A percentile compares a stretch with the other conserved stretches of the same genome.
These are phyloP conservation scores for Bombyx mori DNA, from an alignment of 1,140 invertebrate genomes.

Conservation along the genomic window DNA sequence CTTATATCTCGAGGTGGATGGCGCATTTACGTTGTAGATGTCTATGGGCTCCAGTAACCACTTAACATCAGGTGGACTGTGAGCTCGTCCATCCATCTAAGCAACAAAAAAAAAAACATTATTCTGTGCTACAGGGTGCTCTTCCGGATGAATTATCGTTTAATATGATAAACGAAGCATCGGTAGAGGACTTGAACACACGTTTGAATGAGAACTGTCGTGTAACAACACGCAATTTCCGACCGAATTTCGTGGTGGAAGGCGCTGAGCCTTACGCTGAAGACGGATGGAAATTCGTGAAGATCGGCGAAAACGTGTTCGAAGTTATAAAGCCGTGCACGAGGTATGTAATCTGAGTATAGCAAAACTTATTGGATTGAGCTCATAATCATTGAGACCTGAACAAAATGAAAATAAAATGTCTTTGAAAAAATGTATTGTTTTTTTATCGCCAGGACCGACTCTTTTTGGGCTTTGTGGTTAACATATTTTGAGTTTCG, in stretches of 20 bases:
- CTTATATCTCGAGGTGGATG: too few relatives aligned
- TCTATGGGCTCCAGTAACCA: too few relatives aligned
- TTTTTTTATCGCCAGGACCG: too few relatives aligned
- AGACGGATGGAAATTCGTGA: constrained; percentile 79
- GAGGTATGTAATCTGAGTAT: constrained; percentile 39
- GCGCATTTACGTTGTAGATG: too few relatives aligned
- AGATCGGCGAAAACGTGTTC: constrained; percentile 76
- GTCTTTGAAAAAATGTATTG: neutral
- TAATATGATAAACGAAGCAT: constrained; percentile 75
- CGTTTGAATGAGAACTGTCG: constrained; percentile 47
- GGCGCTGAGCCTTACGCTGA: constrained; percentile 76
- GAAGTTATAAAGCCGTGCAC: constrained; percentile 77
- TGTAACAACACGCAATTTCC: constrained; percentile 72
- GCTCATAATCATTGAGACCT: neutral
- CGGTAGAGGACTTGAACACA: constrained; percentile 75
- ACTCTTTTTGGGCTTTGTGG: too few relatives aligned
- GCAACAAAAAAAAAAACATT: neutral
- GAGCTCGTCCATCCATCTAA: too few relatives aligned
- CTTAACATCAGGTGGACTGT: too few relatives aligned
- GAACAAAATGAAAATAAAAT: neutral
- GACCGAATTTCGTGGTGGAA: constrained; percentile 79
- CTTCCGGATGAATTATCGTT: constrained; percentile 74
- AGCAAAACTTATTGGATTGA: neutral
- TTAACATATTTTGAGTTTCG: too few relatives aligned
- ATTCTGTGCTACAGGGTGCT: constrained; percentile 61